phyloP scores from a whole-genome alignment of 2,888 invertebrate species.

The Lepidocyrtoides sp. region DNA sequence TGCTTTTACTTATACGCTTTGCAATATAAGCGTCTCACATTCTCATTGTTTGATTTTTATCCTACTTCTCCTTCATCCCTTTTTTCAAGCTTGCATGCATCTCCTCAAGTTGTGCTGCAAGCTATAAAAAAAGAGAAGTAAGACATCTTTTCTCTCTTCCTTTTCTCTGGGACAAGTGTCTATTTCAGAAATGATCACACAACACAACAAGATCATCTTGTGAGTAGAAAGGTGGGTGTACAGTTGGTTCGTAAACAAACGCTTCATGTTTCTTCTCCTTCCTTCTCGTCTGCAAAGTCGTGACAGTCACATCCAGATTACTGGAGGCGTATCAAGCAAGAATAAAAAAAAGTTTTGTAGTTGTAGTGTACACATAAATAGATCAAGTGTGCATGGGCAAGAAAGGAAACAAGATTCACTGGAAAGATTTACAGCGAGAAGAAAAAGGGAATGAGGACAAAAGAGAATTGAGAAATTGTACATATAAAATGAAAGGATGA shows the following conservation, averaged over 20 bases:
- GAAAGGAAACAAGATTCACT: not conserved
- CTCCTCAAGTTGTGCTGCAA: not conserved
- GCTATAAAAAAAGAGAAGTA: not conserved
- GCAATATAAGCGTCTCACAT: not conserved
- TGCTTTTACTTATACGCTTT: no score
- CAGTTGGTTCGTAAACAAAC: not conserved
- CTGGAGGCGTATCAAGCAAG: not conserved
- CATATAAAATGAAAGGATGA: not conserved
- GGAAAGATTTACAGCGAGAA: not conserved
- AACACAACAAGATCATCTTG: not conserved
- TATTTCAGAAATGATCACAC: not conserved
- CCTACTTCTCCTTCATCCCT: not conserved
- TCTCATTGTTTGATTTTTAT: not conserved
- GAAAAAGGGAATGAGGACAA: not conserved
- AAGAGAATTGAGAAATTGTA: not conserved
- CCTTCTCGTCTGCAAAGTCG: no score
- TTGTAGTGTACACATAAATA: not conserved
- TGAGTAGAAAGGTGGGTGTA: no score
- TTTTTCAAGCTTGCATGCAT: not conserved
- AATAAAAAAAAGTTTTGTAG: not conserved
- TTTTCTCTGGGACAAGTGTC: not conserved
- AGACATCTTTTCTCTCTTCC: no score
- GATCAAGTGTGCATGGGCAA: not conserved
- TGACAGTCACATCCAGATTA: not conserved
- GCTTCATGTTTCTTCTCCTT: not conserved